Conservation (phyloP, 2,113 vertebrate species). For the Nettapus auritus region DNA sequence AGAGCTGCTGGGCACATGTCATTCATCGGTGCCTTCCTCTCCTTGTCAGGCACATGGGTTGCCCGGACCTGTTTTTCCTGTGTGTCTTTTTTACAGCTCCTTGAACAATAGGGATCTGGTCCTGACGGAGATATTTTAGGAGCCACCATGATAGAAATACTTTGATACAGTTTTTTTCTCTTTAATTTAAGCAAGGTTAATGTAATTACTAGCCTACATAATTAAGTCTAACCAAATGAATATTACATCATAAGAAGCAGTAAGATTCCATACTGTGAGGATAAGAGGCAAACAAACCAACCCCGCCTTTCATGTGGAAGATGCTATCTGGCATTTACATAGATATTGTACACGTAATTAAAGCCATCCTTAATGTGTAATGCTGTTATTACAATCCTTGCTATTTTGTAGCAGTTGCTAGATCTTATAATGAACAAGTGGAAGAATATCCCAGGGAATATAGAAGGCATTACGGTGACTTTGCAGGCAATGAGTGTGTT, state of each 20-base stretch:
- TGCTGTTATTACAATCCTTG: background rate
- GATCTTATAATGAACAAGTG: background rate
- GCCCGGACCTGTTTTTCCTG: background rate
- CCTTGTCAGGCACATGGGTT: background rate
- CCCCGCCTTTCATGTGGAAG: background rate
- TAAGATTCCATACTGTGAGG: constrained; percentile 7
- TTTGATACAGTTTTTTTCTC: background rate
- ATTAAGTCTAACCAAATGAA: constrained; percentile 24
- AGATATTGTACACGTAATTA: constrained; percentile 2
- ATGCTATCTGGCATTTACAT: constrained; percentile 40
- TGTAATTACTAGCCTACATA: constrained; percentile 8
- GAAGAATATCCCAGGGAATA: background rate
- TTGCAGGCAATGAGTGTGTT: background rate
- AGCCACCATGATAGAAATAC: background rate
- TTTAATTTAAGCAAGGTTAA: constrained; percentile 17
- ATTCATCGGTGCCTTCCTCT: background rate
- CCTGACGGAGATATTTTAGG: background rate
- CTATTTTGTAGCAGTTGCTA: background rate
- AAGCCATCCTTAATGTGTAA: constrained; percentile 15
- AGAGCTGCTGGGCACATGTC: background rate
- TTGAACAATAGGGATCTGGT: background rate
- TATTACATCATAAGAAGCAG: constrained; percentile 31
- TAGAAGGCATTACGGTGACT: background rate
- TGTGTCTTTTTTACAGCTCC: background rate
- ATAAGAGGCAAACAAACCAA: constrained; percentile 22